Evolutionary conservation across 1,140 invertebrate species (phyloP).

Genomic region (Cepaea nemoralis): DNA sequence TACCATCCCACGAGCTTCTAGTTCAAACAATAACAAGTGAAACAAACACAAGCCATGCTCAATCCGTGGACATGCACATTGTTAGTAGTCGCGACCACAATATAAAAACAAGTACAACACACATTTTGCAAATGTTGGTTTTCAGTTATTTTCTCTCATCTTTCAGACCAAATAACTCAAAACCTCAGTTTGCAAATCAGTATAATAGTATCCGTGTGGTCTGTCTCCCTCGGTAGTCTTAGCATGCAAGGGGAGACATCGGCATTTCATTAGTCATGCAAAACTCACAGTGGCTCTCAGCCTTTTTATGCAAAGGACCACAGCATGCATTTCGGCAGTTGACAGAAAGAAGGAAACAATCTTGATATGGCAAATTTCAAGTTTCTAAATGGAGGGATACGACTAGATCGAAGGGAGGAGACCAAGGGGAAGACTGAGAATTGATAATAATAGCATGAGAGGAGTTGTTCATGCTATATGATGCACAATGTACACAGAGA

Average conservation of each 20-base stretch:
- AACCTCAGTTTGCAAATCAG: neutral
- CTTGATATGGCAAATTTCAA: neutral
- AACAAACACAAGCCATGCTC: neutral
- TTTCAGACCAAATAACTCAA: neutral
- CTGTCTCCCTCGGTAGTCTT: neutral
- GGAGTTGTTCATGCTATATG: too few species aligned
- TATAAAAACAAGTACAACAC: neutral
- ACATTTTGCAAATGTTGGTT: constrained; percentile 2
- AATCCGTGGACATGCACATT: neutral
- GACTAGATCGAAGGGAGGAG: too few species aligned
- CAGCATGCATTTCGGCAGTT: neutral
- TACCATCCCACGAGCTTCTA: too few species aligned
- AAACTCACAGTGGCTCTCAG: neutral
- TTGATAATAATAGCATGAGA: too few species aligned
- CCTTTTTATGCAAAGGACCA: neutral
- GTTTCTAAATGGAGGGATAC: too few species aligned
- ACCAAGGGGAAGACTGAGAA: too few species aligned
- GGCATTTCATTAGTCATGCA: neutral
- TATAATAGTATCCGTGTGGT: neutral
- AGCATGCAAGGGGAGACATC: neutral
- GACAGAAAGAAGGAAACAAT: neutral
- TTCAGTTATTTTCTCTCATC: neutral
- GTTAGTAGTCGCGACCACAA: neutral
- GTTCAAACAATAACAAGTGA: neutral
- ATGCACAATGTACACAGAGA: too few species aligned